These are phyloP conservation scores for Pelmatolapia mariae DNA, from an alignment of 2,113 vertebrate genomes.

Conservation along the genomic window DNA sequence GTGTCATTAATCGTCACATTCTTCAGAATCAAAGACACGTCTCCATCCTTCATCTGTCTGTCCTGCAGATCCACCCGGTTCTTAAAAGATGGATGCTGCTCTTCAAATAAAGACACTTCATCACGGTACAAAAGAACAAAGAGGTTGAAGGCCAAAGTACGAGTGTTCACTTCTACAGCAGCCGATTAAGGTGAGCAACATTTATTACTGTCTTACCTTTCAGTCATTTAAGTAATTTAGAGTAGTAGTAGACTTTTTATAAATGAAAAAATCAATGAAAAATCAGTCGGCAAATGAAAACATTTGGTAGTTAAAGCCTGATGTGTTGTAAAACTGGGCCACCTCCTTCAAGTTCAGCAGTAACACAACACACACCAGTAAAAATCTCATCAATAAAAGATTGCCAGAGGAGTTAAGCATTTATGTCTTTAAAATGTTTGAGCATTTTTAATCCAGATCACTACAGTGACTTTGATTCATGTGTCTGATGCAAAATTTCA, in stretches of 20 bases:
- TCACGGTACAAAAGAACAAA: not conserved
- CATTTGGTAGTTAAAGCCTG: accelerated
- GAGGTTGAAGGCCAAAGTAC: accelerated
- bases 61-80: too few species aligned
- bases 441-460: not conserved
- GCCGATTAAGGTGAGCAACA: not conserved
- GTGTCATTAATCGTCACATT: too few species aligned
- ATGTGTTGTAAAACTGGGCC: not conserved
- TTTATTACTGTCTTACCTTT: not conserved
- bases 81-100: too few species aligned
- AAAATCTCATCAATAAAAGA: not conserved
- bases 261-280: accelerated
- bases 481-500: not conserved
- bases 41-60: too few species aligned
- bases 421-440: not conserved
- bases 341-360: not conserved
- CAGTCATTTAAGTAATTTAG: accelerated
- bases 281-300: not conserved
- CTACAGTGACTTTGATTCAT: not conserved
- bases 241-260: not conserved
- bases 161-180: too few species aligned
- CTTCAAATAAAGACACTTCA: too few species aligned
- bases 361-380: not conserved
- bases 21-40: too few species aligned
- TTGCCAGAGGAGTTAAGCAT: accelerated